phyloP scores from a whole-genome alignment of 2,888 invertebrate species.

The Diachrysia chrysitis region DNA sequence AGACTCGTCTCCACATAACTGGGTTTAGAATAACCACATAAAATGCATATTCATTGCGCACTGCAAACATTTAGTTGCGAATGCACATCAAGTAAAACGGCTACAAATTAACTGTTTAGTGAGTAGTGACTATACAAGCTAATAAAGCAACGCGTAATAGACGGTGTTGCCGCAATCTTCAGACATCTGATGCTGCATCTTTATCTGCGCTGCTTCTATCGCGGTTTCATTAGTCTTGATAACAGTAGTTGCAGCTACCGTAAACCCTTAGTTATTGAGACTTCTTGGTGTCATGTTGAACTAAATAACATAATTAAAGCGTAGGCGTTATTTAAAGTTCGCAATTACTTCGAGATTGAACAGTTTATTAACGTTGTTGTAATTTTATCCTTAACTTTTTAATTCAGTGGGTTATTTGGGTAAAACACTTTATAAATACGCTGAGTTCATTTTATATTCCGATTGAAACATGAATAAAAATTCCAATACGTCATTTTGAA shows the following conservation, averaged over 20 bases:
- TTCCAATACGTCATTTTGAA: not conserved
- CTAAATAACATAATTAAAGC: not conserved
- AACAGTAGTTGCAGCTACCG: conserved; percentile 20
- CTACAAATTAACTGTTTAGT: conserved; percentile 54
- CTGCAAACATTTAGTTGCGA: conserved; percentile 36
- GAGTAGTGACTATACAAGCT: conserved; percentile 32
- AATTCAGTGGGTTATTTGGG: not conserved
- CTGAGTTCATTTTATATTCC: not conserved
- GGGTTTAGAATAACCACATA: conserved; percentile 26
- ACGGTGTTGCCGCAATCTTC: conserved; percentile 47
- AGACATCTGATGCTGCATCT: conserved; percentile 47
- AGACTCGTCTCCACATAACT: conserved; percentile 8
- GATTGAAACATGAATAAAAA: not conserved
- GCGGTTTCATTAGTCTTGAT: conserved; percentile 27
- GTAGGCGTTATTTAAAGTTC: not conserved
- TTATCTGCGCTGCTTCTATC: conserved; percentile 37
- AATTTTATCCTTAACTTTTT: not conserved
- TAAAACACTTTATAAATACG: not conserved
- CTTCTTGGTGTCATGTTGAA: conserved; percentile 9
- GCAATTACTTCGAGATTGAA: not conserved
- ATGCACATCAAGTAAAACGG: conserved; percentile 52
- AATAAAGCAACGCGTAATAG: conserved; percentile 59
- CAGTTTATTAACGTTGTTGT: not conserved
- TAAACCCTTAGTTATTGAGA: conserved; percentile 21
- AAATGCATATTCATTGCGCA: conserved; percentile 56